Percentiles rank a stretch among this genome's conserved stretches.
Conservation (phyloP, 1,140 invertebrate genomes). For the Coptotermes formosanus region DNA sequence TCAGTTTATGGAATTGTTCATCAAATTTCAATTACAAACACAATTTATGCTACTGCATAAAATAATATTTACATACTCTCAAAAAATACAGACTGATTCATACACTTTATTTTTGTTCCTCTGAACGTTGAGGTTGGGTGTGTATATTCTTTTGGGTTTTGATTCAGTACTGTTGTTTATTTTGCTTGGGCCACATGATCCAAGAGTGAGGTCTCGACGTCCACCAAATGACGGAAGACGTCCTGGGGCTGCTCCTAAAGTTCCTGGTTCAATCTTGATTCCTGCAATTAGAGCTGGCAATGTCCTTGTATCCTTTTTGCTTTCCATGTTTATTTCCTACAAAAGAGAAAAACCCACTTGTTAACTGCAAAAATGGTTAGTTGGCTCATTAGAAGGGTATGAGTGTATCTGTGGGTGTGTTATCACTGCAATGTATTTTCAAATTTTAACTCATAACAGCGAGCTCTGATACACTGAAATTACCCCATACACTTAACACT, state of each 20-base stretch:
- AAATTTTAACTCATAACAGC: too few relatives aligned
- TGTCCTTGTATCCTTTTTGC: neutral
- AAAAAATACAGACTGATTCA: conserved; percentile 13
- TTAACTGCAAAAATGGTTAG: too few relatives aligned
- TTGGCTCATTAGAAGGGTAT: too few relatives aligned
- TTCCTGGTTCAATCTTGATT: conserved; percentile 25
- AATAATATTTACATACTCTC: too few relatives aligned
- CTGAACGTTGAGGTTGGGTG: conserved; percentile 49
- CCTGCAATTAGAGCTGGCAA: conserved; percentile 15
- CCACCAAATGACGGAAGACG: conserved; percentile 24
- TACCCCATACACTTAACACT: too few relatives aligned
- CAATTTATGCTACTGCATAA: too few relatives aligned
- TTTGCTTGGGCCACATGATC: neutral
- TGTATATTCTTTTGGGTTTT: conserved; percentile 44
- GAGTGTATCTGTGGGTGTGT: too few relatives aligned
- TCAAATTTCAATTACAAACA: too few relatives aligned
- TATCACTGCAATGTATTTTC: too few relatives aligned
- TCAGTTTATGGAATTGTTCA: too few relatives aligned
- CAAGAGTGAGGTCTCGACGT: conserved; percentile 13
- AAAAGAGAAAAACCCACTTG: neutral
- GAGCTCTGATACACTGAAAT: too few relatives aligned
- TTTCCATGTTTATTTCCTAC: neutral
- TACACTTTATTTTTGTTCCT: conserved; percentile 51
- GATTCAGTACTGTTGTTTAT: conserved; percentile 35
- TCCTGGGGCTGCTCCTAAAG: neutral